Evolutionary conservation across 1,140 invertebrate genomes (phyloP).

Genomic region (Micrasema longulum): DNA sequence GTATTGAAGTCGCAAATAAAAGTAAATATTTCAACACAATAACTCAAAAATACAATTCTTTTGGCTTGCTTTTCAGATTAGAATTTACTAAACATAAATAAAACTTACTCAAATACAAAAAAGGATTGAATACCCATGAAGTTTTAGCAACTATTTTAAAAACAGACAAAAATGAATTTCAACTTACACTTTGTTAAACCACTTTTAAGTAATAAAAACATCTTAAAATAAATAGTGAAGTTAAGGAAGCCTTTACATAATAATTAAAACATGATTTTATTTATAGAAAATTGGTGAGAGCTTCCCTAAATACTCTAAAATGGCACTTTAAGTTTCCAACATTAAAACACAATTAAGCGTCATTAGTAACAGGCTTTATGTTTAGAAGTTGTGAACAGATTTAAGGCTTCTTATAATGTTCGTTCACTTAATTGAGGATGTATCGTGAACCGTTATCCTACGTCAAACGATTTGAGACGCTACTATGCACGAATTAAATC

Average conservation of each 20-base stretch:
- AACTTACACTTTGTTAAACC: not conserved
- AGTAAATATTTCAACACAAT: too few species aligned
- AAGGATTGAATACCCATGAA: too few species aligned
- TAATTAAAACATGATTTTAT: not conserved
- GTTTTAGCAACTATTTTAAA: too few species aligned
- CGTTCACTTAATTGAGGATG: conserved; percentile 35
- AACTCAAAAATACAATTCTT: too few species aligned
- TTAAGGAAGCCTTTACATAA: not conserved
- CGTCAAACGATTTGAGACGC: not conserved
- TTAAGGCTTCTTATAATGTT: conserved; percentile 38
- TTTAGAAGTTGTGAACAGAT: conserved; percentile 38
- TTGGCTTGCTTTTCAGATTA: too few species aligned
- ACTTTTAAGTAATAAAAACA: not conserved
- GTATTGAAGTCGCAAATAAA: too few species aligned
- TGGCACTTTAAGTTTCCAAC: conserved; percentile 3
- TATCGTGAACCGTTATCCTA: conserved; percentile 20
- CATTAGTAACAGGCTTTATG: conserved; percentile 30
- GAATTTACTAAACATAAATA: too few species aligned
- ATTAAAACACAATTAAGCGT: conserved; percentile 35
- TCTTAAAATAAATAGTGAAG: not conserved
- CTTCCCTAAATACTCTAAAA: not conserved
- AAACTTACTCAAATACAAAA: too few species aligned
- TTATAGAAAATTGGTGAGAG: not conserved
- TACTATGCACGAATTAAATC: too few species aligned
- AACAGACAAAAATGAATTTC: not conserved